Conservation (phyloP, 2,797 vertebrate genomes). For the Mionectes olivaceus region DNA sequence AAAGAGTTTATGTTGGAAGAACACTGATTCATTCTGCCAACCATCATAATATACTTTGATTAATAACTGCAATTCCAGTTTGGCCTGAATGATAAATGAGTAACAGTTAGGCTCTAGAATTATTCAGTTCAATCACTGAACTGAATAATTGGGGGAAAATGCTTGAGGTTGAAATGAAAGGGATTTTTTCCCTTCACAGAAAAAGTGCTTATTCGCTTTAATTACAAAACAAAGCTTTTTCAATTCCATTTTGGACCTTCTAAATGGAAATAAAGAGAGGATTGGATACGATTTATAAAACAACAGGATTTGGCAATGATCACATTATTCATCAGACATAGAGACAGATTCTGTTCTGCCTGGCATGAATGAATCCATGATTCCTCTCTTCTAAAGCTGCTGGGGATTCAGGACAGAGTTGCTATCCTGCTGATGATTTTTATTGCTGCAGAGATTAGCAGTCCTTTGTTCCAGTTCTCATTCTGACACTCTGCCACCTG, state of each 20-base stretch:
- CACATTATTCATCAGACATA: not conserved
- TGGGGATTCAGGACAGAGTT: not conserved
- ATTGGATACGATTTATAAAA: not conserved
- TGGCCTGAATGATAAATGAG: slow-evolving; percentile 38
- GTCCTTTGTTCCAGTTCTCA: not conserved
- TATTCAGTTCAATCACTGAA: slow-evolving; percentile 29
- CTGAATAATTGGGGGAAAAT: slow-evolving; percentile 16
- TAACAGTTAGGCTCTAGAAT: slow-evolving; percentile 1
- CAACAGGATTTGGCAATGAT: not conserved
- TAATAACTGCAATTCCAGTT: slow-evolving; percentile 56
- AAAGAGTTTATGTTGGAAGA: slow-evolving; percentile 7
- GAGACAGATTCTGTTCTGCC: not conserved
- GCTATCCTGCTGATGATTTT: not conserved
- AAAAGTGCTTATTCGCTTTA: not conserved
- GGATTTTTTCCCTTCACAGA: not conserved
- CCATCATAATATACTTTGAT: slow-evolving; percentile 21
- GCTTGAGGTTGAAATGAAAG: not conserved
- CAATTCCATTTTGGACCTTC: not conserved
- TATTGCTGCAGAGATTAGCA: not conserved
- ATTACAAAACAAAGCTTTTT: slow-evolving; percentile 24
- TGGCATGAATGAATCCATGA: not conserved
- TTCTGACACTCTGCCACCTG: not conserved
- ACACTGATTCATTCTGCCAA: slow-evolving; percentile 9
- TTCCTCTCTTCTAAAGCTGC: not conserved
- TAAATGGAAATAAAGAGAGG: not conserved